These are phyloP conservation scores for Leucophenga maculata DNA, from an alignment of 2,888 invertebrate species.

Conservation along the genomic window DNA sequence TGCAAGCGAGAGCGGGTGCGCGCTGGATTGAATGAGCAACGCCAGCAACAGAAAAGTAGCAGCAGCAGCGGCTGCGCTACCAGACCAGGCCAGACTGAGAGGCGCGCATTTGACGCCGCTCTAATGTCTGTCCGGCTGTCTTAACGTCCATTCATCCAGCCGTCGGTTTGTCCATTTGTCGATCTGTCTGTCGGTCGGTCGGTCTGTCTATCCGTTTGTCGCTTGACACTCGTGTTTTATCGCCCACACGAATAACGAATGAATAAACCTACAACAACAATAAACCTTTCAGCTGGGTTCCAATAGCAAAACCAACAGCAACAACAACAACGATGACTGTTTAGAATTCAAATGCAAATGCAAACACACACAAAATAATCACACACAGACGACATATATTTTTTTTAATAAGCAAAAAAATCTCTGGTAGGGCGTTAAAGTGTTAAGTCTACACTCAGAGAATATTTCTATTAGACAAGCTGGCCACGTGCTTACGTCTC, in stretches of 20 bases:
- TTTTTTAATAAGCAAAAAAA: constrained; percentile 31
- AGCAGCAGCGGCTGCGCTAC: constrained; percentile 45
- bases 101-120: constrained; percentile 44
- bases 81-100: constrained; percentile 47
- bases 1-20: neutral
- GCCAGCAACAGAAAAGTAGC: constrained; percentile 34
- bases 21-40: constrained; percentile 36
- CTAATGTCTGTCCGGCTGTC: constrained; percentile 30
- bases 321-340: neutral
- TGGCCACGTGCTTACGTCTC: too few relatives aligned
- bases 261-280: too few relatives aligned
- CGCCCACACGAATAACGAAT: constrained; percentile 53
- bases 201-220: neutral
- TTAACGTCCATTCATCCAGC: too few relatives aligned
- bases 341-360: neutral
- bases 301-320: constrained; percentile 32
- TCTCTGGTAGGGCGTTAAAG: constrained; percentile 27
- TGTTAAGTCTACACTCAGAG: neutral
- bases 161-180: neutral
- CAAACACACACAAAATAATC: constrained; percentile 39
- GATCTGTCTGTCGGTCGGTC: neutral
- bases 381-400: constrained; percentile 30
- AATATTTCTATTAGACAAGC: neutral
- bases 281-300: constrained; percentile 29
- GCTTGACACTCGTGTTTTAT: constrained; percentile 36